Evolutionary conservation across 2,888 invertebrate species (phyloP).

Genomic region (Pedicia rivosa): DNA sequence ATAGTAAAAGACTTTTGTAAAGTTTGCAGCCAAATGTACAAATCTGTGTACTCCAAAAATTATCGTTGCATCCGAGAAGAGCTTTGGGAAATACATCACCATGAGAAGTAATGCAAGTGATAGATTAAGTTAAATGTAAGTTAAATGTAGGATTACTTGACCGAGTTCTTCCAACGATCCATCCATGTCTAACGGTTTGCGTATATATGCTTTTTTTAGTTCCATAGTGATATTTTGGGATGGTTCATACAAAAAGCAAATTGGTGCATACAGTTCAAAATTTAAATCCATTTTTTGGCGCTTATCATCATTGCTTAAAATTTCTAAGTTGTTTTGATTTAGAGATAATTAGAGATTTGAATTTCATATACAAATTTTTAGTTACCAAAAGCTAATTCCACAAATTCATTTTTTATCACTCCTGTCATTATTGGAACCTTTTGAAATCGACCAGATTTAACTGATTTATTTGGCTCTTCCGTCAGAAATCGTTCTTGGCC

Average conservation of each 20-base stretch:
- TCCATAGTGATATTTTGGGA: too few species aligned
- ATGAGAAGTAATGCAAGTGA: too few species aligned
- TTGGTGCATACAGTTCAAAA: conserved; percentile 40
- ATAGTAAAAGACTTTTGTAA: conserved; percentile 41
- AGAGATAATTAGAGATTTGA: too few species aligned
- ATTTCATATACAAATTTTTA: too few species aligned
- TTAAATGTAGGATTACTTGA: too few species aligned
- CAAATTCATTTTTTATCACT: conserved; percentile 44
- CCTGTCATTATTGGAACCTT: conserved; percentile 45
- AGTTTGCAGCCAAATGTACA: conserved; percentile 35
- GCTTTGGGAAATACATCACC: too few species aligned
- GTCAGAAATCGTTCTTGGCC: conserved; percentile 48
- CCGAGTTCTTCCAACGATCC: too few species aligned
- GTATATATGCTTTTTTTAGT: too few species aligned
- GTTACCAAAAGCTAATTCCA: conserved; percentile 32
- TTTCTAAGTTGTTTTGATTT: too few species aligned
- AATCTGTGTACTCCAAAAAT: conserved; percentile 40
- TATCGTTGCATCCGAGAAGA: conserved; percentile 37
- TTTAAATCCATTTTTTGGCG: conserved; percentile 33
- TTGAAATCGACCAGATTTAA: conserved; percentile 34
- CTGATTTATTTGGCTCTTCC: conserved; percentile 38
- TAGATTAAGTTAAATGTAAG: too few species aligned
- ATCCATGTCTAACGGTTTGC: neutral
- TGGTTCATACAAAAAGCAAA: too few species aligned
- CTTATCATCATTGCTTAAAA: too few species aligned